Base-by-base conservation (phyloP, 2,888 invertebrate genomes). In the Hydrotaea diabolus region DNA sequence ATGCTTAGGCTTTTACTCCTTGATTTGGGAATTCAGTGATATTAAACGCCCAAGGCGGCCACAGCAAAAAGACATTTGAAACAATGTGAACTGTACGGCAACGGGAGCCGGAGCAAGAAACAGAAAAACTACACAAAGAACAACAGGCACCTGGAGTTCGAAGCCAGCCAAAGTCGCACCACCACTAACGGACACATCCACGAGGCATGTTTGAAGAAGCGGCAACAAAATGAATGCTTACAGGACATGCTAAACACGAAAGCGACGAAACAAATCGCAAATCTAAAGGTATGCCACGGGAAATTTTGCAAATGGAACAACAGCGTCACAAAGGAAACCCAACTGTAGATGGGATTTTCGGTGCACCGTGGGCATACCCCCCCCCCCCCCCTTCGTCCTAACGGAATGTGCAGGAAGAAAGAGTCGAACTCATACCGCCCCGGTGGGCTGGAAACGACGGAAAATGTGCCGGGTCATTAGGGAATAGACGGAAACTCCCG, bases 11-110 rank as follows among this genome's bases (percentile, higher is more conserved):
- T 62, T 74, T 46, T 26, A 74, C 69, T 82, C 26, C 79, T 79
- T 79, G 79, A 71, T 36, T 79, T 74, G 17, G 82, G 77, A 82
- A 80, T 77, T 82, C 85, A 85, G 77, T 82, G 82, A 80, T 82
- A 85, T 80, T 62, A 79, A 85, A 82, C 62, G 82, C 82, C 82
- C 79, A 77, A 55, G 66, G 84, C 79, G 79, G 82, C 64, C 46
- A 39, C 19, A 64, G 49, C 74, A 76, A 69, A 74, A 85, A 81
- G 78, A 74, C 81, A 80, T 73, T n/a, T n/a, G n/a, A 79, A 78
- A 83, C 85, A 78, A 83, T 81, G 77, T 8, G 69, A 62, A 62
- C 7, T 62, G 43, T 13, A 46, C 15, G 11, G 43, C 36, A 23
- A 55, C 57, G 39, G 23, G 5, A 21, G 43, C 23, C 15, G 17